These are phyloP conservation scores for Felis chaus DNA, from an alignment of 2,113 vertebrate genomes.

Conservation along the genomic window DNA sequence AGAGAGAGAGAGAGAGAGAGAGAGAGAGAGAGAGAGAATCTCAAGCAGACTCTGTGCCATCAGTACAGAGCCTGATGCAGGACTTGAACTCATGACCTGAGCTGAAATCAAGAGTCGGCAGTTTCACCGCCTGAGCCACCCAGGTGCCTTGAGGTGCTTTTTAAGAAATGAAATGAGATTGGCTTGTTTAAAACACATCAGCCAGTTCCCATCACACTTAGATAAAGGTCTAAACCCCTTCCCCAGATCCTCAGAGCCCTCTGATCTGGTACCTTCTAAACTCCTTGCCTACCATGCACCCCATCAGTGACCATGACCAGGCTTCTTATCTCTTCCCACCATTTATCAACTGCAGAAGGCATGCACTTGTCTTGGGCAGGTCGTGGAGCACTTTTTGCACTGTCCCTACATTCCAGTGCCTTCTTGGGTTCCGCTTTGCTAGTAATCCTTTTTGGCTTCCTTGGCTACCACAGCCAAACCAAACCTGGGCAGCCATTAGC, in stretches of 20 bases:
- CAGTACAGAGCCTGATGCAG: too few relatives aligned
- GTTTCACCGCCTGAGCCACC: too few relatives aligned
- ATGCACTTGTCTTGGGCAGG: background rate
- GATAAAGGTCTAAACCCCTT: background rate
- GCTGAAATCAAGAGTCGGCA: too few relatives aligned
- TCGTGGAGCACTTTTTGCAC: background rate
- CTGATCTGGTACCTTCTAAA: background rate
- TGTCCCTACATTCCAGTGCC: background rate
- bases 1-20: too few relatives aligned
- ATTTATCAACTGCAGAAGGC: fast-evolving
- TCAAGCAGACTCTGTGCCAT: too few relatives aligned
- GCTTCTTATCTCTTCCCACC: background rate
- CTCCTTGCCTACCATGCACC: background rate
- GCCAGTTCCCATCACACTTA: background rate
- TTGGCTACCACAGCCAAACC: background rate
- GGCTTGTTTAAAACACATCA: background rate
- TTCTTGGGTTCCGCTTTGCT: background rate
- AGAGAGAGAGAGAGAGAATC: too few relatives aligned
- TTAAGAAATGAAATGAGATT: background rate
- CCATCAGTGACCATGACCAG: background rate
- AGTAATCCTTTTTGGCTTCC: background rate
- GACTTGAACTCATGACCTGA: too few relatives aligned
- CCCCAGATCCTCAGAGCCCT: background rate
- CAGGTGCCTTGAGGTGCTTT: background rate
- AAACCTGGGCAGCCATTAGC: background rate